A percentile compares a stretch with the other conserved stretches of the same genome.
Evolutionary conservation across 1,140 invertebrate species (phyloP).

Genomic region (Pantala flavescens): DNA sequence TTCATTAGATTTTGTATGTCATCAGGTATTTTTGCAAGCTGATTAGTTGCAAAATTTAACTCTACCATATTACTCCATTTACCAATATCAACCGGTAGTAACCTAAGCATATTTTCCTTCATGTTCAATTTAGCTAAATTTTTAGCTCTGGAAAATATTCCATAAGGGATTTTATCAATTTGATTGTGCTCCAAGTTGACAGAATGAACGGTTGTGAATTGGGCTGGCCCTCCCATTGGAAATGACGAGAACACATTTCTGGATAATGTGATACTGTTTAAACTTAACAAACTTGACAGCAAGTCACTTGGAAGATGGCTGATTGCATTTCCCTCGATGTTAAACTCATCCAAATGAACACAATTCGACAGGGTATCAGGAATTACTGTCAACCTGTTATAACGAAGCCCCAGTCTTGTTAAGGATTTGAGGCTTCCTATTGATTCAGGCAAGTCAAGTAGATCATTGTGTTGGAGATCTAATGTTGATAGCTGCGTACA

Average conservation of each 20-base stretch:
- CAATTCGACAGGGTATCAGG: constrained; percentile 88
- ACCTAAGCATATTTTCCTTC: constrained; percentile 92
- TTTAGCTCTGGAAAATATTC: constrained; percentile 88
- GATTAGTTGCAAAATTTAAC: constrained; percentile 82
- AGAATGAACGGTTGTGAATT: constrained; percentile 87
- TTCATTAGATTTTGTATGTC: constrained; percentile 93
- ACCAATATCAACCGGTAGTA: constrained; percentile 64
- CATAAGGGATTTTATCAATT: constrained; percentile 94
- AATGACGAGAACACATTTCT: constrained; percentile 91
- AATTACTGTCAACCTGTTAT: constrained; percentile 82
- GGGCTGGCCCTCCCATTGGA: constrained; percentile 92
- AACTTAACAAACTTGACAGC: constrained; percentile 77
- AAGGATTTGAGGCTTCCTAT: constrained; percentile 86
- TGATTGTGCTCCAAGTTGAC: constrained; percentile 99
- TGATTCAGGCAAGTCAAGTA: constrained; percentile 90
- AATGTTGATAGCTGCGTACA: constrained; percentile 88
- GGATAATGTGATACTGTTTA: constrained; percentile 93
- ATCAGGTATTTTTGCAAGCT: constrained; percentile 88
- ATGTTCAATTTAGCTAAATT: constrained; percentile 94
- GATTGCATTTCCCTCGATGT: constrained; percentile 96
- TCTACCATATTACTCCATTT: constrained; percentile 54
- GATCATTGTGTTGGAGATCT: constrained; percentile 97
- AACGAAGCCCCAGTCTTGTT: constrained; percentile 81
- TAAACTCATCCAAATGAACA: constrained; percentile 95
- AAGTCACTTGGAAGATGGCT: constrained; percentile 89